Base-by-base conservation (phyloP, 64 coral and sea anemone genomes). In the Montipora sp. region DNA sequence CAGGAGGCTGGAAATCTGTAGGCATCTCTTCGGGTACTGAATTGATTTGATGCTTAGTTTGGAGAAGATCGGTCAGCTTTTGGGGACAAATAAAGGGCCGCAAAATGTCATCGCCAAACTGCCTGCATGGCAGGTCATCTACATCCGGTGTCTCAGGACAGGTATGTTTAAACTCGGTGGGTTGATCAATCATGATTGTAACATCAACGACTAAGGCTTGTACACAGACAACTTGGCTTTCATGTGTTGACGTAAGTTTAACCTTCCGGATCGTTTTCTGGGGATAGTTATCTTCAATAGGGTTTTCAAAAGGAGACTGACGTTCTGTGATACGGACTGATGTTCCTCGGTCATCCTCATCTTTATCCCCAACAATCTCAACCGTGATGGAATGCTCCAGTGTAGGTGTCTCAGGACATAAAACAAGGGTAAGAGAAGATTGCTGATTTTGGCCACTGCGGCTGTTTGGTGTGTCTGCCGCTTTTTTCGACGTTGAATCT, bases 131-230 rank as follows among this genome's bases (percentile, higher is more conserved):
- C 8, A 90, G 51, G 7, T 18, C 3, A 59, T 22, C 7, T 18
- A 16, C 76, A n/a, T 67, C 88, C 2, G 53, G 27, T 27, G 27
- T 27, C 27, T 27, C 27, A 27, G 27, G 27, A 27, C 27, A 27
- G 27, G 27, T 27, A 1, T 27, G 27, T 27, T 27, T 27, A 27
- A 27, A 27, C 27, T 27, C 27, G 27, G 27, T 27, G 27, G 27
- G 22, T 81, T 58, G 5, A 59, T 58, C 7, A n/a, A 8, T 47
- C 53, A 19, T 2, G 8, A 90, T 90, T 27, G 88, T 90, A 47
- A 65, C 12, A 15, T 90, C 88, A 22, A 90, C 11, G 15, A 90
- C 88, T 14, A 90, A 12, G 21, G 88, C 75, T 80, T 80, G 75
- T 9, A 90, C 13, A 80, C 88, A 90, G 23, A 90, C 7, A 36